These are phyloP conservation scores for Tapirus terrestris DNA, from an alignment of 2,113 vertebrate species.

Conservation along the genomic window DNA sequence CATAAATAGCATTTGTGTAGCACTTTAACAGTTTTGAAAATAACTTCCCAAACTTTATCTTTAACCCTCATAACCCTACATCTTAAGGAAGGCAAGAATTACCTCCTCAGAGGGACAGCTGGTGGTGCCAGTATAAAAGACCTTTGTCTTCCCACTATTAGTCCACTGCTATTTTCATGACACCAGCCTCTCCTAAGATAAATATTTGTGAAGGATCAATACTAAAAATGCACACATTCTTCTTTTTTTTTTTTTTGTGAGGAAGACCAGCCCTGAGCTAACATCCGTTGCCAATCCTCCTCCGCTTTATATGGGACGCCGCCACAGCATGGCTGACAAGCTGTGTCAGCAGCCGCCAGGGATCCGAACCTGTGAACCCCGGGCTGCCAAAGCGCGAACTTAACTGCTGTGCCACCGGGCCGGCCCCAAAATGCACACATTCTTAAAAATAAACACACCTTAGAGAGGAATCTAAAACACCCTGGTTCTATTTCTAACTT, in stretches of 20 bases:
- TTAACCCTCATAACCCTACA: background rate
- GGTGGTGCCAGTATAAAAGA: background rate
- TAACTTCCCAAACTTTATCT: conserved; percentile 2
- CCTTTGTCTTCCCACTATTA: background rate
- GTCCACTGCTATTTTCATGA: conserved; percentile 25
- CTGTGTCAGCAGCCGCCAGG: too few species aligned
- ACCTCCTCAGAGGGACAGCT: background rate
- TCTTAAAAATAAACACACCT: conserved; percentile 51
- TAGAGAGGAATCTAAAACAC: conserved; percentile 13
- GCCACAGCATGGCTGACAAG: too few species aligned
- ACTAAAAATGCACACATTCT: conserved; percentile 24
- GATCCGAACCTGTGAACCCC: too few species aligned
- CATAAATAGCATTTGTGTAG: background rate
- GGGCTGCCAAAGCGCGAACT: too few species aligned
- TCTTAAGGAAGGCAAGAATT: conserved; percentile 27
- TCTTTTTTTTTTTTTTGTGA: background rate
- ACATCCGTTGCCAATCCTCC: too few species aligned
- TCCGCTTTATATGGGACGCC: too few species aligned
- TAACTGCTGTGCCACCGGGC: too few species aligned
- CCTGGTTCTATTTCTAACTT: background rate
- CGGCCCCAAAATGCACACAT: background rate
- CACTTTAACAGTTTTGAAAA: conserved; percentile 26
- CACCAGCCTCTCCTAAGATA: conserved; percentile 17
- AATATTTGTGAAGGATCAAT: conserved; percentile 40
- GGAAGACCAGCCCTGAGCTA: too few species aligned